These are phyloP conservation scores for Pomatorhinus ruficollis DNA, from an alignment of 2,113 vertebrate species.

Conservation along the genomic window DNA sequence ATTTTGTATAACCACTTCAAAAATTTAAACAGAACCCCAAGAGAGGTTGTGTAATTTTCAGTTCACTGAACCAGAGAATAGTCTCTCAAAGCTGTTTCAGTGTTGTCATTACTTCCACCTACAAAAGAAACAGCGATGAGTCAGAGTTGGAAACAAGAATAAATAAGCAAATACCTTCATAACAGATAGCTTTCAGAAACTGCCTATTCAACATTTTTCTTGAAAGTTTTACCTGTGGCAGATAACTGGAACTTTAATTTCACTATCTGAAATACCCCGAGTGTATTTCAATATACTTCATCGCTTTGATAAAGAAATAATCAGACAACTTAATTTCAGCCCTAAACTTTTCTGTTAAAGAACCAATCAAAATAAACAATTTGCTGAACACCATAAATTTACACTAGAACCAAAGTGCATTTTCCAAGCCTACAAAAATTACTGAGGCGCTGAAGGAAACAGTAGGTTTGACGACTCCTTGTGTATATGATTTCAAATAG, in stretches of 20 bases:
- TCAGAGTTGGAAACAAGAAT: conserved; percentile 4
- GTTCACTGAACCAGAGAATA: conserved; percentile 55
- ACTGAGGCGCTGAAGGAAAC: neutral
- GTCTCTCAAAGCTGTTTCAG: conserved; percentile 6
- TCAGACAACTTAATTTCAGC: neutral
- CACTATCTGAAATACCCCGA: neutral
- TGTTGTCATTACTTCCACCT: conserved; percentile 33
- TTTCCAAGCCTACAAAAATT: neutral
- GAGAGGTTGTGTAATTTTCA: conserved; percentile 30
- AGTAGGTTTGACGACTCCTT: neutral
- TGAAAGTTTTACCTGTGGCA: neutral
- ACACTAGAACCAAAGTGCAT: neutral
- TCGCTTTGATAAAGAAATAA: neutral
- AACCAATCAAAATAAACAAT: neutral
- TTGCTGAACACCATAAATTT: neutral
- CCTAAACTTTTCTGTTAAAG: neutral
- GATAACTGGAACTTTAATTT: neutral
- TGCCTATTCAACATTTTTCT: neutral
- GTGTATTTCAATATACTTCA: neutral
- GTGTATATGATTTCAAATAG: neutral
- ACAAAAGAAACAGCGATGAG: neutral
- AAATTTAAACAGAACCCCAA: conserved; percentile 22
- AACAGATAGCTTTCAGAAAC: conserved; percentile 1
- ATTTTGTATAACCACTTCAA: conserved; percentile 28
- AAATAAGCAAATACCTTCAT: conserved; percentile 11